These are phyloP conservation scores for Sebastes itinus DNA, from an alignment of 2,797 vertebrate genomes.

Conservation along the genomic window DNA sequence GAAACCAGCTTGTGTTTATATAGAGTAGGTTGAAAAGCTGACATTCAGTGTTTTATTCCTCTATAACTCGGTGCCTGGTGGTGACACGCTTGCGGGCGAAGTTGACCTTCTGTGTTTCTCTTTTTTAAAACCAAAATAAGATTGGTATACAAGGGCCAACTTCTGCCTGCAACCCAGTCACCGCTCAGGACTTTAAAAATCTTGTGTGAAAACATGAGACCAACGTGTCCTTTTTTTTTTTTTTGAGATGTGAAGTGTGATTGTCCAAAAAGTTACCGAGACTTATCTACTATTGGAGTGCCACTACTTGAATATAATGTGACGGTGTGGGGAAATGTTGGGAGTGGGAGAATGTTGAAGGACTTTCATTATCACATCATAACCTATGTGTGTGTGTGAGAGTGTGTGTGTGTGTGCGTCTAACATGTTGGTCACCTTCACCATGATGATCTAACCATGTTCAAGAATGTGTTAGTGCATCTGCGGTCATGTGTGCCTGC, in stretches of 20 bases:
- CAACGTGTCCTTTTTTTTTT: neutral
- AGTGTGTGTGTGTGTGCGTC: neutral
- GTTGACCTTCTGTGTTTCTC: constrained; percentile 12
- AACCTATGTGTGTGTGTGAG: neutral
- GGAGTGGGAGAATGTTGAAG: constrained; percentile 25
- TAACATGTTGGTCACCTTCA: constrained; percentile 13
- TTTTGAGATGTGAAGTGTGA: constrained; percentile 26
- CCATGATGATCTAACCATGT: neutral
- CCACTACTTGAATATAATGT: constrained; percentile 67
- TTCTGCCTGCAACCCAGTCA: constrained; percentile 9
- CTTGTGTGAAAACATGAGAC: constrained; percentile 9
- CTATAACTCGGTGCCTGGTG: neutral
- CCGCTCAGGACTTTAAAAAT: neutral
- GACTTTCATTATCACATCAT: constrained; percentile 21
- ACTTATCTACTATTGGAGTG: constrained; percentile 34
- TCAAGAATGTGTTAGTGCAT: constrained; percentile 3
- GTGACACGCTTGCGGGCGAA: constrained; percentile 20
- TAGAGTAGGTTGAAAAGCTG: constrained; percentile 10
- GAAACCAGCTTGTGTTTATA: constrained; percentile 3
- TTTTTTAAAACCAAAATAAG: neutral
- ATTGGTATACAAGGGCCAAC: neutral
- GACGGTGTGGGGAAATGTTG: constrained; percentile 34
- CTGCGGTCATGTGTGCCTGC: constrained; percentile 42
- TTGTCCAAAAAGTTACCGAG: constrained; percentile 45
- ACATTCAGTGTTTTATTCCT: constrained; percentile 39